Evolutionary conservation across 2,888 invertebrate genomes (phyloP), one percentile per base, ranked within the genome.

Genomic region (Tetragnatha montana): DNA sequence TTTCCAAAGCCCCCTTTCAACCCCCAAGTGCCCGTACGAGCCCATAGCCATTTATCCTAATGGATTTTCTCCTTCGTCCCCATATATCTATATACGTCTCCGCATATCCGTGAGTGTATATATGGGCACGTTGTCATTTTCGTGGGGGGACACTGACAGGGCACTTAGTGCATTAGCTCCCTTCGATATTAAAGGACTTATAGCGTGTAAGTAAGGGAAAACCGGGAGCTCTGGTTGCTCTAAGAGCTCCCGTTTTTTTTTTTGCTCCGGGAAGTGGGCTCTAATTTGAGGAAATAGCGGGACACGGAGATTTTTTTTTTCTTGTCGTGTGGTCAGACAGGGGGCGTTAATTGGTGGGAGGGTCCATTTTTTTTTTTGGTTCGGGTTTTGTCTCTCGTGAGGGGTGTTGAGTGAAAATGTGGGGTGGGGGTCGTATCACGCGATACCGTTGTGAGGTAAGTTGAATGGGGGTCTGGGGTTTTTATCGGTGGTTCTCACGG

Each of bases 121-220:
- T 49, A 78, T 71, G 50, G 85, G 60, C 74, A 74, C 47, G 70
- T 81, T 81, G 87, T 87, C 87, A 87, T 82, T 87, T 87, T 87
- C 76, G 76, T 60, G 47, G 51, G n/a, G 50, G 19, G 47, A 35
- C 71, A 22, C 17, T 22, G 78, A 70, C 75, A 50, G 51, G 70
- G 87, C 87, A 87, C 87, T 87, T 87, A 87, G 87, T 87, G 87
- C 87, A 87, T 87, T 87, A 87, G 87, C 60, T 71, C 71, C 71
- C 79, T 70, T 50, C 21, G 87, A 87, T 87, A 87, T 87, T 87
- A 86, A 81, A 87, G 87, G 87, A 81, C 81, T 87, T 87, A 87
- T 87, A 68, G 51, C 68, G 51, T 74, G 49, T 81, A 74, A 80
- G 87, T 87, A 87, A 81, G 76, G 81, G 87, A 87, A 87, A 87